A percentile compares a stretch with the other conserved stretches of the same genome.
phyloP scores from a whole-genome alignment of 2,797 vertebrate species.

The Parambassis ranga region DNA sequence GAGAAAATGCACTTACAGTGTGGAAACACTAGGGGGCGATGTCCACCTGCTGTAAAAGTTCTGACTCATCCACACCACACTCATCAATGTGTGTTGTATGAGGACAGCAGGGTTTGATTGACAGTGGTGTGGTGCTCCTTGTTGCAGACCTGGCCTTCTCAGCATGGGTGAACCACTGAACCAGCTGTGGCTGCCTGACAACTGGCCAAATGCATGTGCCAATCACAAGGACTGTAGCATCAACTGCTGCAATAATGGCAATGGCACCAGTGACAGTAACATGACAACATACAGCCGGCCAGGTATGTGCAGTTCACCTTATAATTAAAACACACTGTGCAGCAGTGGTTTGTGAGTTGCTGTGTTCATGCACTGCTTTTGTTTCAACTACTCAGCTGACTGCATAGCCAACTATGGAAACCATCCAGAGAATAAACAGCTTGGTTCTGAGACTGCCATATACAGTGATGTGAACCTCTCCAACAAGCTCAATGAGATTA shows the following conservation, averaged over 20 bases:
- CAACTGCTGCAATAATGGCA: constrained; percentile 91
- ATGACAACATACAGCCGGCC: constrained; percentile 94
- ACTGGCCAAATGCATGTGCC: constrained; percentile 91
- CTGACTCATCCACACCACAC: not conserved
- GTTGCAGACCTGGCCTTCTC: constrained; percentile 89
- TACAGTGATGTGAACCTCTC: constrained; percentile 94
- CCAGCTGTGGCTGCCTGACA: constrained; percentile 93
- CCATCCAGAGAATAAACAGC: constrained; percentile 92
- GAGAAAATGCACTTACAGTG: constrained; percentile 5
- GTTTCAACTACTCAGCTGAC: constrained; percentile 82
- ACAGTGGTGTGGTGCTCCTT: constrained; percentile 46
- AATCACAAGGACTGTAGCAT: constrained; percentile 94
- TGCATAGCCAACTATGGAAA: constrained; percentile 96
- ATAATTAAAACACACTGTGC: not conserved
- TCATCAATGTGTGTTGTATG: constrained; percentile 1
- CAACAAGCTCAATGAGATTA: constrained; percentile 95
- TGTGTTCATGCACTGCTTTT: constrained; percentile 29
- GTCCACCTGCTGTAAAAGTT: constrained; percentile 59
- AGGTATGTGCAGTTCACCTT: constrained; percentile 77
- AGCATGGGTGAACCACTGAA: constrained; percentile 89
- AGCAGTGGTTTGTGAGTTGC: not conserved
- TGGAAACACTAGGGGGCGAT: constrained; percentile 83
- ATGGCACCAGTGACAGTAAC: constrained; percentile 92
- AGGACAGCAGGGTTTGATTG: constrained; percentile 45
- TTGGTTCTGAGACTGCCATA: constrained; percentile 89